Evolutionary conservation across 2,797 vertebrate species (phyloP).

Genomic region (Parotocinclus haroldoi): DNA sequence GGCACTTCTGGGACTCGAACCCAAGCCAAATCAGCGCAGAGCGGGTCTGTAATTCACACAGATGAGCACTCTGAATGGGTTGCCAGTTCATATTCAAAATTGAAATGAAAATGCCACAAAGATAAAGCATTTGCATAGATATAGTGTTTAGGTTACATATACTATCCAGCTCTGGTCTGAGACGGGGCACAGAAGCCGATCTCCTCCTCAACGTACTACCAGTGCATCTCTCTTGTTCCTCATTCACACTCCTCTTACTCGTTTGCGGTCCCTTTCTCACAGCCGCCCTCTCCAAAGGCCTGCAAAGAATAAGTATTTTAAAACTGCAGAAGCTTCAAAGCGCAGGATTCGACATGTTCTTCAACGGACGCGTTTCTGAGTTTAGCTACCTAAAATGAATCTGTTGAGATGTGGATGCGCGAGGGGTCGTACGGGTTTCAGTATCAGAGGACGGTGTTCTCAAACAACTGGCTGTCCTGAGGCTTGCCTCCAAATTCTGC

Average conservation of each 20-base stretch:
- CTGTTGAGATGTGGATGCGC: constrained; percentile 31
- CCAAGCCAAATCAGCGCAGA: too few species aligned
- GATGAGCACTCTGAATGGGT: too few species aligned
- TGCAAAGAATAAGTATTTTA: constrained; percentile 3
- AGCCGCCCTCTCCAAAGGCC: constrained; percentile 32
- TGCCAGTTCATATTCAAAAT: too few species aligned
- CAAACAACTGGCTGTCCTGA: constrained; percentile 45
- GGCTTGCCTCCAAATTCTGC: constrained; percentile 66
- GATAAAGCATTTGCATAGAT: background rate
- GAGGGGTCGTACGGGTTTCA: background rate
- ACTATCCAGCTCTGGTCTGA: constrained; percentile 57
- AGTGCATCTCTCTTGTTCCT: constrained; percentile 7
- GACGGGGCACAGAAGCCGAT: constrained; percentile 56
- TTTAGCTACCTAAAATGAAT: constrained; percentile 20
- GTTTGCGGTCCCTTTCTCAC: constrained; percentile 18
- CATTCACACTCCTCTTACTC: background rate
- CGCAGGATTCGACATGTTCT: background rate
- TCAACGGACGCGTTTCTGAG: background rate
- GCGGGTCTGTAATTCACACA: too few species aligned
- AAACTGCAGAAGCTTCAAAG: background rate
- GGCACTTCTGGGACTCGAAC: too few species aligned
- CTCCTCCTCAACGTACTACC: constrained; percentile 31
- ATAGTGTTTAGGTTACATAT: constrained; percentile 46
- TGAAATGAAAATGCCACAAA: background rate
- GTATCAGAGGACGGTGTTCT: background rate